Evolutionary conservation across 2,113 vertebrate genomes (phyloP).

Genomic region (Zosterops borbonicus): DNA sequence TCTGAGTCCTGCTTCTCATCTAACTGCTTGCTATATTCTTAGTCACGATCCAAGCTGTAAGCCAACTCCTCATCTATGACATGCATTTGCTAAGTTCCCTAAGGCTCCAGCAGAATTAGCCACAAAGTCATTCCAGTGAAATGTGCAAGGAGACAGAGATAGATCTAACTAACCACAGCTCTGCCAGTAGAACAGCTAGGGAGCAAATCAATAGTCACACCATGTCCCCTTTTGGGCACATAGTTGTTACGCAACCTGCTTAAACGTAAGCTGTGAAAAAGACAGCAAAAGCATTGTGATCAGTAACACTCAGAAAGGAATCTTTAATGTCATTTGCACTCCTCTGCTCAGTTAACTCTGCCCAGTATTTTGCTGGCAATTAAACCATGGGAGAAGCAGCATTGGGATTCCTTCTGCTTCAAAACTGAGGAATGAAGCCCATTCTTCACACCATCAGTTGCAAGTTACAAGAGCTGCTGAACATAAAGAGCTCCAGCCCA

Average conservation of each 20-base stretch:
- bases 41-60: constrained; percentile 11
- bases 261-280: not conserved
- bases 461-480: not conserved
- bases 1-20: not conserved
- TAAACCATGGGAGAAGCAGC: not conserved
- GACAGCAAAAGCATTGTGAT: not conserved
- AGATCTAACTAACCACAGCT: constrained; percentile 37
- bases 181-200: not conserved
- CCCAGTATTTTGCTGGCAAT: not conserved
- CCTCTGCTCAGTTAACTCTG: not conserved
- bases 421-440: not conserved
- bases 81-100: constrained; percentile 1
- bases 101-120: constrained; percentile 61
- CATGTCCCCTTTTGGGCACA: not conserved
- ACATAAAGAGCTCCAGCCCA: not conserved
- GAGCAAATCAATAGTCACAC: constrained; percentile 11
- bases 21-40: constrained; percentile 39
- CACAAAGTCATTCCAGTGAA: constrained; percentile 52
- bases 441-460: not conserved
- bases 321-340: not conserved
- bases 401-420: not conserved
- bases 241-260: not conserved
- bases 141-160: constrained; percentile 54
- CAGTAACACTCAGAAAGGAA: not conserved
- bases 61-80: constrained; percentile 21